Evolutionary conservation across 1,140 invertebrate genomes (phyloP).

Genomic region (Eurosta solidaginis): DNA sequence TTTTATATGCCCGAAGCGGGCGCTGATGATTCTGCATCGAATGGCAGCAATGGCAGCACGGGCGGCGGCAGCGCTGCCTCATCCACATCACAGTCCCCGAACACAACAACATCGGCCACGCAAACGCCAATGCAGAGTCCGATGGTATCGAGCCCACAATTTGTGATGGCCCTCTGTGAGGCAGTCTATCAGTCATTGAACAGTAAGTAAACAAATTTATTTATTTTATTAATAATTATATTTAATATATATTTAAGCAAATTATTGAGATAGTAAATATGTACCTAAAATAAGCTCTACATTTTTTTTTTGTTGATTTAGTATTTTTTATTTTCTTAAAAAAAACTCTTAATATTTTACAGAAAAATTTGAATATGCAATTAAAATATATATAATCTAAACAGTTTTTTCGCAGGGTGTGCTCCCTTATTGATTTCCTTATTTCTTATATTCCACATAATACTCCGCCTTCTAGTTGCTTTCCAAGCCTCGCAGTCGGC

Average conservation of each 20-base stretch:
- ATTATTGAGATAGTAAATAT: too few species aligned
- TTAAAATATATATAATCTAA: too few species aligned
- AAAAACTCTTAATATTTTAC: too few species aligned
- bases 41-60: constrained; percentile 41
- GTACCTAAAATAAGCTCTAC: too few species aligned
- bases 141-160: constrained; percentile 46
- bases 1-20: constrained; percentile 57
- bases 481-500: too few species aligned
- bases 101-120: constrained; percentile 57
- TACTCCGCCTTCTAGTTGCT: not conserved
- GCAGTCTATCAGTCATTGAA: constrained; percentile 42
- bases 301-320: too few species aligned
- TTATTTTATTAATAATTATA: not conserved
- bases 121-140: constrained; percentile 59
- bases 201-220: not conserved
- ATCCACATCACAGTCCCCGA: constrained; percentile 46
- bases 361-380: too few species aligned
- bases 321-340: too few species aligned
- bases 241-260: too few species aligned
- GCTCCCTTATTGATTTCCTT: not conserved
- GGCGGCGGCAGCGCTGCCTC: constrained; percentile 45
- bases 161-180: constrained; percentile 54
- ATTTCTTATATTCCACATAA: too few species aligned
- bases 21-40: constrained; percentile 52
- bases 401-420: not conserved